Percentiles rank a stretch among this genome's conserved stretches.
These are phyloP conservation scores for Limnodromus scolopaceus DNA, from an alignment of 2,797 vertebrate genomes.

Conservation along the genomic window DNA sequence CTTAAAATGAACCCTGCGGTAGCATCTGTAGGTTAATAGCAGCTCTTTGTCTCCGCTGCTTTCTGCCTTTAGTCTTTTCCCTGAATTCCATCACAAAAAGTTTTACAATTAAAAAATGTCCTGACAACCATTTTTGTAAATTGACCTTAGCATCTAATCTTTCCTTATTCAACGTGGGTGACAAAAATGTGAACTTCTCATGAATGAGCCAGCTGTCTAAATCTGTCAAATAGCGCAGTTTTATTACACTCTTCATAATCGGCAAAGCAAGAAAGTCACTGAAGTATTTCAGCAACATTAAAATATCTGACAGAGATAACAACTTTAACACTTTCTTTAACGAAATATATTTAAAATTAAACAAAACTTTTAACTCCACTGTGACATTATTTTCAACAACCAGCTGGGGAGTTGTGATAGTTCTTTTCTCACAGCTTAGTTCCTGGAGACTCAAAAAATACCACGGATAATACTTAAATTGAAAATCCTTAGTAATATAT, in stretches of 20 bases:
- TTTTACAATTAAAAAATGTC: constrained; percentile 82
- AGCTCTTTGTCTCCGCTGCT: constrained; percentile 78
- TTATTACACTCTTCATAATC: constrained; percentile 73
- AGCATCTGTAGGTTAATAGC: constrained; percentile 84
- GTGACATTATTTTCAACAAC: constrained; percentile 21
- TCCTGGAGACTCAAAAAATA: constrained; percentile 38
- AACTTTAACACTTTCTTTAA: constrained; percentile 45
- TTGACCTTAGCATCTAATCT: constrained; percentile 79
- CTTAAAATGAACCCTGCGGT: constrained; percentile 78
- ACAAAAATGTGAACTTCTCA: constrained; percentile 80
- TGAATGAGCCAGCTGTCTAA: constrained; percentile 80
- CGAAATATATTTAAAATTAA: constrained; percentile 18
- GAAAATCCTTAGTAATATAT: not conserved
- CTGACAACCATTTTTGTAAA: constrained; percentile 81
- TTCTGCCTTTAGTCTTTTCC: constrained; percentile 78
- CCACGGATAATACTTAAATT: not conserved
- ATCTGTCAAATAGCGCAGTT: constrained; percentile 74
- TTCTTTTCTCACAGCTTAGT: constrained; percentile 38
- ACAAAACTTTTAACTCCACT: not conserved
- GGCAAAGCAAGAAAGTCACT: constrained; percentile 54
- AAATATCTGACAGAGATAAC: constrained; percentile 53
- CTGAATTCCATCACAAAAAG: constrained; percentile 80
- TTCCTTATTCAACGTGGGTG: constrained; percentile 77
- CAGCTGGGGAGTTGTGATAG: not conserved
- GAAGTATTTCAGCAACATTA: constrained; percentile 54